Evolutionary conservation across 2,888 invertebrate genomes (phyloP).

Genomic region (Chirona hameri): DNA sequence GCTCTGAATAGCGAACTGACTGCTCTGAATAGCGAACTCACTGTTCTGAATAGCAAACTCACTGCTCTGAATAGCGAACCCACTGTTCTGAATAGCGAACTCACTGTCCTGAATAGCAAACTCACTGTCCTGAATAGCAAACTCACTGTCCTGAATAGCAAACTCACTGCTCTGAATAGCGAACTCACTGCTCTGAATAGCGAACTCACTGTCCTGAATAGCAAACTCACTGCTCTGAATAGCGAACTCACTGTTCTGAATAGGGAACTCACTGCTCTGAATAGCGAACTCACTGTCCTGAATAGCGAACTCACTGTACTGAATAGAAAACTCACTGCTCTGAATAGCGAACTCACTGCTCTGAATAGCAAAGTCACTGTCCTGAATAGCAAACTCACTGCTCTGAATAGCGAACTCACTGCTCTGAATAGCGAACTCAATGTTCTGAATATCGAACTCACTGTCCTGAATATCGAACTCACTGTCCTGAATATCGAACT

Average conservation of each 20-base stretch:
- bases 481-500: slow-evolving; percentile 89
- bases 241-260: slow-evolving; percentile 64
- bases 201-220: slow-evolving; percentile 57
- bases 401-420: slow-evolving; percentile 96
- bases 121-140: slow-evolving; percentile 74
- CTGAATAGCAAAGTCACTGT: no score
- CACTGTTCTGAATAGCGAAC: no score
- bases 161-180: neutral
- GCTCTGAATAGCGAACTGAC: no score
- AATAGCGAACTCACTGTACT: slow-evolving; percentile 58
- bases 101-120: neutral
- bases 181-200: slow-evolving; percentile 71
- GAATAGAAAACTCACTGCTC: no score
- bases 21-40: no score
- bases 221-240: neutral
- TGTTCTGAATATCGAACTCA: no score
- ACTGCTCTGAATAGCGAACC: slow-evolving; percentile 88
- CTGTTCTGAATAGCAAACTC: slow-evolving; percentile 29
- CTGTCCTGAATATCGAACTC: slow-evolving; percentile 30
- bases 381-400: slow-evolving; percentile 44
- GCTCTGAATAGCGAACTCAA: no score
- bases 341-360: no score
- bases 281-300: no score
- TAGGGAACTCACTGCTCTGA: no score
- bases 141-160: no score